A percentile compares a stretch with the other conserved stretches of the same genome.
Conservation (phyloP, 2,888 invertebrate genomes). For the Prosapia bicincta region DNA sequence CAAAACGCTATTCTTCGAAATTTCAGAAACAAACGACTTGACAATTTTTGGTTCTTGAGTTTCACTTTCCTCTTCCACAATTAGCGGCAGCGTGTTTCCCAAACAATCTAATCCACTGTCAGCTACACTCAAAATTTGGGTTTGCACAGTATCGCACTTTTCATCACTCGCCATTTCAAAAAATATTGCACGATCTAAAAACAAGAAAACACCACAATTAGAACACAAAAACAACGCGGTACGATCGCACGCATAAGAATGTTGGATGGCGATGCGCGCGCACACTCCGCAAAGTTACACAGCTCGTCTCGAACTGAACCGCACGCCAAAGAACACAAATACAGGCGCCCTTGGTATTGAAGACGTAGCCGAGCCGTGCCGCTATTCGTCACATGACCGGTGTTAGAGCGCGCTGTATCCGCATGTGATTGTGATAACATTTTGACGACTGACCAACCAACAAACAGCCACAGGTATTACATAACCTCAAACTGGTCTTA, state of each 20-base stretch:
- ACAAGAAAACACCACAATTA: not conserved
- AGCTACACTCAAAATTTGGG: not conserved
- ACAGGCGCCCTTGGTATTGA: not conserved
- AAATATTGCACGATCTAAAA: not conserved
- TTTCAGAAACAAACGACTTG: no score
- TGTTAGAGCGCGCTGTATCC: not conserved
- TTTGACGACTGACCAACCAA: not conserved
- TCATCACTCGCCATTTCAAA: not conserved
- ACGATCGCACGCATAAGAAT: not conserved
- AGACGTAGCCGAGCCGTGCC: not conserved
- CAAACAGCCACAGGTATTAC: not conserved
- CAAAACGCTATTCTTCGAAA: no score
- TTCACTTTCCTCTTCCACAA: not conserved
- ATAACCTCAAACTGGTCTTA: not conserved
- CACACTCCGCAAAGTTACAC: not conserved
- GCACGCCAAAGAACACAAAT: not conserved
- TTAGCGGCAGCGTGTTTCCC: not conserved
- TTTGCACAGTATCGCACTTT: not conserved
- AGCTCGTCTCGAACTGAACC: not conserved
- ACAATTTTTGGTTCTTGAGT: no score
- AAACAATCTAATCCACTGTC: not conserved
- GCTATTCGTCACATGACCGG: not conserved
- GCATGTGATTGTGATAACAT: not conserved
- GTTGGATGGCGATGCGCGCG: not conserved
- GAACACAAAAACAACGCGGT: not conserved